Base-by-base conservation (phyloP, 2,888 invertebrate species). In the Dioctria linearis region DNA sequence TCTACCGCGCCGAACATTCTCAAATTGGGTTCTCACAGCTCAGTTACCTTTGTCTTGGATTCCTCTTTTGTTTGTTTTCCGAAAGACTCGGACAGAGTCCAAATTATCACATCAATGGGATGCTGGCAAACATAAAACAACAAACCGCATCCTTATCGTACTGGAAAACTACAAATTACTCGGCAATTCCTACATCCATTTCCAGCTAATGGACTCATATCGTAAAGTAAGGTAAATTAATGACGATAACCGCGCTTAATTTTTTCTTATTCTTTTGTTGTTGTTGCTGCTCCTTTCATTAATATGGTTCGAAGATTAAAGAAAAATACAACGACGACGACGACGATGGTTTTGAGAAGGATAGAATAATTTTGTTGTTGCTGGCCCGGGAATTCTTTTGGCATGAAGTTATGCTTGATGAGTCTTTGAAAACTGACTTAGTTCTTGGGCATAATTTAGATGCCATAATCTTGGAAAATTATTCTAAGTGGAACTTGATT, bases 131-230 rank as follows among this genome's bases (percentile, higher is more conserved):
- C 75, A 75, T 75, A 61, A 75, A 59, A 59, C 61, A 75, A n/a
- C 75, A 13, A 43, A 59, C 59, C 61, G 75, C 75, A 13, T 75
- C 75, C 75, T 75, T 75, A 75, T 75, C 75, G 75, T 59, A 43
- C 61, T 57, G 79, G 25, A 69, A 79, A 79, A 79, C 79, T 80
- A 80, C 80, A 80, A 80, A 80, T 80, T 80, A 78, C 78, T 78
- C 40, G 61, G 78, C 67, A 76, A 80, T 80, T 76, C 66, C 59
- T 66, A 80, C 80, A 78, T 71, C 78, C 81, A 78, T 71, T 79
- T 73, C 80, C 66, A 83, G 76, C 83, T 84, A 84, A 84, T 84
- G 84, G 84, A 84, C 80, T 83, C 84, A 83, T 84, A 84, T 83
- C 84, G 83, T 83, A 84, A 84, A 84, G 82, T 83, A 80, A 81